These are phyloP conservation scores for Leucoma salicis DNA, from an alignment of 2,888 invertebrate species.

Conservation along the genomic window DNA sequence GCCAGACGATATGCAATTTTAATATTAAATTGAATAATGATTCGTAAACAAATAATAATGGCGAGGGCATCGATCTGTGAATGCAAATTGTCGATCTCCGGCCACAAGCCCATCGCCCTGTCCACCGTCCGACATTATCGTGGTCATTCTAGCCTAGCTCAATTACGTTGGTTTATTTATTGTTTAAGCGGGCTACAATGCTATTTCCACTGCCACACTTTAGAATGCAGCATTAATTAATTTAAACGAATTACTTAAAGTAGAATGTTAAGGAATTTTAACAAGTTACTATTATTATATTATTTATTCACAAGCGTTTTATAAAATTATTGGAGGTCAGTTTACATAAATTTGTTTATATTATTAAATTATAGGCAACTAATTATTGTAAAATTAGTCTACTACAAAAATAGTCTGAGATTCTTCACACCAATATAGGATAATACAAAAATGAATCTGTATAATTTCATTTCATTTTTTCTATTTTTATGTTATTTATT, in stretches of 20 bases:
- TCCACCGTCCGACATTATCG: conserved; percentile 29
- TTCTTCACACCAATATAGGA: no score
- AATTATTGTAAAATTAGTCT: no score
- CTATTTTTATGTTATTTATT: no score
- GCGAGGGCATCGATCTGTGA: conserved; percentile 19
- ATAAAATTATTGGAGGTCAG: neutral
- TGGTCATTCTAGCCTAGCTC: conserved; percentile 46
- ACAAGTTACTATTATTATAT: neutral
- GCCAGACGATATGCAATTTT: neutral
- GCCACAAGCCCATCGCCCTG: conserved; percentile 7
- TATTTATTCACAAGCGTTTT: neutral
- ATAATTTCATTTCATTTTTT: no score
- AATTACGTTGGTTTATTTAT: conserved; percentile 38
- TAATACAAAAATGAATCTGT: no score
- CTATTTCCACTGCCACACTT: conserved; percentile 17
- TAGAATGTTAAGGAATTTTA: conserved; percentile 23
- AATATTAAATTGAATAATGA: conserved; percentile 1
- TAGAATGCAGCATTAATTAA: conserved; percentile 31
- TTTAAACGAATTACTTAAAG: conserved; percentile 30
- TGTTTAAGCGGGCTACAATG: conserved; percentile 26
- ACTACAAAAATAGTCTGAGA: no score
- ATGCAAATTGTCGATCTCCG: conserved; percentile 32
- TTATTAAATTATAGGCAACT: no score
- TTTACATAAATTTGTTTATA: no score
- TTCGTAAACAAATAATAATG: conserved; percentile 17